A percentile compares a stretch with the other conserved stretches of the same genome.
Evolutionary conservation across 2,888 invertebrate species (phyloP).

Genomic region (Campoletis raptor): DNA sequence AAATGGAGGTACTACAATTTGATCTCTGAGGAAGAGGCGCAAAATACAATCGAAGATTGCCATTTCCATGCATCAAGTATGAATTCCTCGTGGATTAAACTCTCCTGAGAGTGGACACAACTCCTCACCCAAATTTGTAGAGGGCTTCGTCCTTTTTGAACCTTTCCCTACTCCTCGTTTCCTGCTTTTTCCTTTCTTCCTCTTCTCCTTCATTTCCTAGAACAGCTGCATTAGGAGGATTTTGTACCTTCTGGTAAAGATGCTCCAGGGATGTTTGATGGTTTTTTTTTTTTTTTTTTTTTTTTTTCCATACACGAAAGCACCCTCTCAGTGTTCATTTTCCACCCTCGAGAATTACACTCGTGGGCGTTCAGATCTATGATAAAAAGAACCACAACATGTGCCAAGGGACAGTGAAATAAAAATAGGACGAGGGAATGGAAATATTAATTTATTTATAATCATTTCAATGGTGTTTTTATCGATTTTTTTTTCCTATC

Average conservation of each 20-base stretch:
- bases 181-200: slow-evolving; percentile 4
- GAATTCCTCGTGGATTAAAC: background rate
- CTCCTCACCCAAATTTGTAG: slow-evolving; percentile 20
- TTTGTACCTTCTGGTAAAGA: background rate
- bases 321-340: slow-evolving; percentile 21
- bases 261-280: slow-evolving; percentile 14
- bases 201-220: background rate
- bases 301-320: background rate
- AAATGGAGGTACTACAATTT: too few species aligned
- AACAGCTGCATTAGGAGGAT: slow-evolving; percentile 6
- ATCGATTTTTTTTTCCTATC: background rate
- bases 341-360: slow-evolving; percentile 25
- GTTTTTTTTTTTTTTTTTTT: background rate
- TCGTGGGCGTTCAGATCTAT: slow-evolving; percentile 26
- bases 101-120: slow-evolving; percentile 6
- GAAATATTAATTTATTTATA: slow-evolving; percentile 43
- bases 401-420: background rate
- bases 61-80: background rate
- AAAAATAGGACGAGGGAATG: background rate
- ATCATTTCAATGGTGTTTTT: slow-evolving; percentile 4
- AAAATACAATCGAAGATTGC: background rate
- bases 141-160: background rate
- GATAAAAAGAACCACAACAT: slow-evolving; percentile 22
- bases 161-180: background rate
- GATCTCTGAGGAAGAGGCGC: too few species aligned